Evolutionary conservation across 2,113 vertebrate species (phyloP), one percentile per base, ranked within the genome.

Genomic region (Python bivittatus): DNA sequence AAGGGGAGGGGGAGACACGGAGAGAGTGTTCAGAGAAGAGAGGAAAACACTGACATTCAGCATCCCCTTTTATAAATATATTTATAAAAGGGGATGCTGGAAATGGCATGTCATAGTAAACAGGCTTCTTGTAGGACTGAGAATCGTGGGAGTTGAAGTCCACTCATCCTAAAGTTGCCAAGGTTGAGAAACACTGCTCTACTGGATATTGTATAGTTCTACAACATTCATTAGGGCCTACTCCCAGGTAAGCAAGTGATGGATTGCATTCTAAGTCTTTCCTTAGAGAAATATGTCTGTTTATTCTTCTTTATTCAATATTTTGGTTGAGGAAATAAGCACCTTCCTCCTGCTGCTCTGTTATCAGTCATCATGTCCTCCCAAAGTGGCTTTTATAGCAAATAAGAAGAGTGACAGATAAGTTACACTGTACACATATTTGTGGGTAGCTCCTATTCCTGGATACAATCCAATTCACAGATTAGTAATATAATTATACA

Each of bases 11-110:
- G 64, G n/a, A 92, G 86, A 93, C 58, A 93, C 56, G 87, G 93
- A 90, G 12, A 94, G 56, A 90, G 84, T 64, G 84, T 93, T 93
- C 90, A 93, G 92, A 93, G 90, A 86, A 91, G 54, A 93, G 89
- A 93, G 22, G 27, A 44, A 68, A 72, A 54, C 2, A 2, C 0
- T 4, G 3, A 56, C 52, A 68, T 89, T 89, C 52, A 44, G 56
- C 27, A 90, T 72, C 17, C 42, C 5, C 20, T 84, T 89, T 68
- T 86, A 79, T 22, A 86, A 64, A 89, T 6, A 54, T 1, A 27
- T 20, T n/a, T n/a, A n/a, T n/a, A n/a, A n/a, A n/a, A n/a, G n/a
- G n/a, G n/a, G 15, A 56, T 33, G 10, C 1, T 86, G 58, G 90
- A 52, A 6, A 3, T 33, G 44, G 38, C 58, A 23, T 25, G 11